Base-by-base conservation (phyloP, 2,797 vertebrate genomes). In the Pagetopsis macropterus region DNA sequence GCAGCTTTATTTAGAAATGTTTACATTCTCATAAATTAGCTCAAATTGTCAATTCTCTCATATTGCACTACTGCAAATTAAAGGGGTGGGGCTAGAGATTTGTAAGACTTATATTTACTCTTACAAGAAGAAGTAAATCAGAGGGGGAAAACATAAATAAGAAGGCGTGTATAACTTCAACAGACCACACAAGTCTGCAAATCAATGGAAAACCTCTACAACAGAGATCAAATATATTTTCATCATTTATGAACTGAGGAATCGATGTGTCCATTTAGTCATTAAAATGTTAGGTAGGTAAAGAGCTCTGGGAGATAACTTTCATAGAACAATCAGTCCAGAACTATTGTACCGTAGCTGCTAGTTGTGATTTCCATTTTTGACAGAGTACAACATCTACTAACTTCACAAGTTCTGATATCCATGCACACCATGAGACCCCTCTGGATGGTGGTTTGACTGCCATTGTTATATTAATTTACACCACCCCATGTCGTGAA, bases 1-100 rank as follows among this genome's bases (percentile, higher is more conserved):
- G 90, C 92, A 94, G 90, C 91, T 95, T 95, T 95, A 95, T 94
- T 95, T 93, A 93, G 85, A 95, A 95, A 93, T 64, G 57, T 88
- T 90, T 88, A 94, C 92, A 94, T 94, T 95, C 93, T 94, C 90
- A 92, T 92, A 92, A 93, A 91, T 93, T 91, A 90, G 71, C 68
- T 86, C 87, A 91, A 84, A 85, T 87, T 51, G 68, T 87, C 54
- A 88, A 79, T 82, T 86, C 81, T 86, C 70, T 88, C 69, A 52
- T 90, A 89, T 89, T 94, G 90, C 93, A 93, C 88, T 91, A 92
- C 75, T 76, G 86, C 70, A 91, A 87, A 88, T 91, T 84, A 85
- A 83, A 83, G 68, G 75, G 33, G 33, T 27, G 33, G 81, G 87
- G 76, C 31, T 58, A 44, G 48, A 73, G 49, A 79, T 76, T 33